Evolutionary conservation across 2,888 invertebrate species (phyloP).

Genomic region (Formica aserva): DNA sequence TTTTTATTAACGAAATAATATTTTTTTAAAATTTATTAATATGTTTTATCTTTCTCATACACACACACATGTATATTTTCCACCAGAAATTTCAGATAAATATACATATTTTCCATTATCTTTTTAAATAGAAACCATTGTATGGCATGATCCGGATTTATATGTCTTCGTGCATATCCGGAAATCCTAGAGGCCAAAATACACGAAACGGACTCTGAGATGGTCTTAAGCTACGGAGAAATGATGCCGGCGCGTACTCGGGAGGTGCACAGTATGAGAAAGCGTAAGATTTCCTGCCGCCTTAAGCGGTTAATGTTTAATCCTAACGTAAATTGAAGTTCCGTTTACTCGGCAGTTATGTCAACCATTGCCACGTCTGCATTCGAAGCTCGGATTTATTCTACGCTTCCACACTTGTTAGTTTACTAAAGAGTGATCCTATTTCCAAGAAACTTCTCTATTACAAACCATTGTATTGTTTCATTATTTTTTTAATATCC

Average conservation of each 20-base stretch:
- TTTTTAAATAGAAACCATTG: conserved; percentile 25
- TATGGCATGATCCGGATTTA: conserved; percentile 24
- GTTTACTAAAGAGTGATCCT: conserved; percentile 47
- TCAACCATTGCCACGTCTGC: conserved; percentile 50
- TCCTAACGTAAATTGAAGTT: conserved; percentile 58
- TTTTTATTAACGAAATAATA: not conserved
- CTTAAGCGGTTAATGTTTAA: conserved; percentile 56
- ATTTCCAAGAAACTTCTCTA: not conserved
- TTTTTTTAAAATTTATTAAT: not conserved
- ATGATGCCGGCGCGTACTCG: conserved; percentile 31
- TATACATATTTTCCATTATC: not conserved
- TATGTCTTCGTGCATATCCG: conserved; percentile 21
- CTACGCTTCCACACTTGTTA: conserved; percentile 33
- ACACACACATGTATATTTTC: not conserved
- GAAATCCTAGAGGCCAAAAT: conserved; percentile 34
- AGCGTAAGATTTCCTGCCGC: conserved; percentile 52
- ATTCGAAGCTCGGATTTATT: conserved; percentile 42
- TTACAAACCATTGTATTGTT: not conserved
- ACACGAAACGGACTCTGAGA: conserved; percentile 34
- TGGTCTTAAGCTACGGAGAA: conserved; percentile 42
- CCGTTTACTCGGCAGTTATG: conserved; percentile 51
- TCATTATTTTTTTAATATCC: not conserved
- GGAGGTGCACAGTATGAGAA: conserved; percentile 39
- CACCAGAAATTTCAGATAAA: not conserved
- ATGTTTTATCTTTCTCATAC: not conserved